A percentile compares a stretch with the other conserved stretches of the same genome.
Evolutionary conservation across 1,140 invertebrate genomes (phyloP).

Genomic region (Drosophila ambigua): DNA sequence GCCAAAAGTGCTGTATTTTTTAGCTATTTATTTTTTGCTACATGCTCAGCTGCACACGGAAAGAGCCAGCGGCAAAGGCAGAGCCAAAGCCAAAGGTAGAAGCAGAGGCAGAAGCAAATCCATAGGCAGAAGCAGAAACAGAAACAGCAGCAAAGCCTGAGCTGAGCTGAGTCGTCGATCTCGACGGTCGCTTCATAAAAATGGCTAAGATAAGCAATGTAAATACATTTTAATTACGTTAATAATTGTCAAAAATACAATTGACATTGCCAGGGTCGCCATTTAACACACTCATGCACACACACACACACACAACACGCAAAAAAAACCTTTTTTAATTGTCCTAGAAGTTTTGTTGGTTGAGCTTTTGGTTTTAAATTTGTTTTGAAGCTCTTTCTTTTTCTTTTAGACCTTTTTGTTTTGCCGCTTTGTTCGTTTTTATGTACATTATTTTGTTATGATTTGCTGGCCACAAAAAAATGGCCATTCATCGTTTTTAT

Average conservation of each 20-base stretch:
- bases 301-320: slow-evolving; percentile 9
- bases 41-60: slow-evolving; percentile 73
- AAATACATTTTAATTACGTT: slow-evolving; percentile 83
- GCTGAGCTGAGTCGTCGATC: slow-evolving; percentile 34
- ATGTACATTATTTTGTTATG: slow-evolving; percentile 40
- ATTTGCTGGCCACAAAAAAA: slow-evolving; percentile 44
- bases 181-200: slow-evolving; percentile 65
- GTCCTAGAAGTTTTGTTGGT: slow-evolving; percentile 68
- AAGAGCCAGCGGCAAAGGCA: slow-evolving; percentile 20
- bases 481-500: slow-evolving; percentile 63
- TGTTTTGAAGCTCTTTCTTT: slow-evolving; percentile 2
- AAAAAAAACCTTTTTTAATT: slow-evolving; percentile 69
- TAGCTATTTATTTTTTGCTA: slow-evolving; percentile 27
- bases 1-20: slow-evolving; percentile 41
- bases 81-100: slow-evolving; percentile 1
- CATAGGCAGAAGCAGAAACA: too few relatives aligned
- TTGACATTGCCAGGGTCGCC: slow-evolving; percentile 77
- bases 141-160: too few relatives aligned
- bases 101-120: too few relatives aligned
- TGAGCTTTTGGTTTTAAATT: slow-evolving; percentile 29
- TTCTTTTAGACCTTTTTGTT: slow-evolving; percentile 7
- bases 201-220: slow-evolving; percentile 72
- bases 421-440: slow-evolving; percentile 44
- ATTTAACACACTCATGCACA: slow-evolving; percentile 42
- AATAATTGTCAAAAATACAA: slow-evolving; percentile 82